These are phyloP conservation scores for Lepus timidus DNA, from an alignment of 2,113 vertebrate genomes.

Conservation along the genomic window DNA sequence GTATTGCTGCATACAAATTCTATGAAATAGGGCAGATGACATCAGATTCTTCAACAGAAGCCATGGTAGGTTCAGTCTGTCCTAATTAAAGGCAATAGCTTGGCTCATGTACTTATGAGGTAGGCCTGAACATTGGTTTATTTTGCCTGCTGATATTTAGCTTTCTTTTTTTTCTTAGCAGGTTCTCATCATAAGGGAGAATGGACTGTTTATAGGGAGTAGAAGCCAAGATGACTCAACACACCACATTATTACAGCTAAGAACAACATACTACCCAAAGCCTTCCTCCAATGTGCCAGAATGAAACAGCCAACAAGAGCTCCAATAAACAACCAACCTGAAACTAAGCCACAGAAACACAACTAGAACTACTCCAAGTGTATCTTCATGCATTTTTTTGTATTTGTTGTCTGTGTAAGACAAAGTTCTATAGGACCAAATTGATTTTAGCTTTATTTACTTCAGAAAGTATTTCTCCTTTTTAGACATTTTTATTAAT, in stretches of 20 bases:
- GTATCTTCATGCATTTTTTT: neutral
- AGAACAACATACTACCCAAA: conserved; percentile 4
- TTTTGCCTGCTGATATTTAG: conserved; percentile 39
- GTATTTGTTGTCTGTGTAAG: neutral
- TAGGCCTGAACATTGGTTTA: conserved; percentile 18
- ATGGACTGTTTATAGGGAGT: neutral
- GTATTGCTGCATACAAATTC: neutral
- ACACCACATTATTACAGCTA: conserved; percentile 19
- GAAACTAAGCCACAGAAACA: conserved; percentile 16
- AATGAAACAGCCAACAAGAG: conserved; percentile 6
- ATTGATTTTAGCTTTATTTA: conserved; percentile 43
- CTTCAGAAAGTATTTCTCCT: conserved; percentile 17
- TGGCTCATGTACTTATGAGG: conserved; percentile 31
- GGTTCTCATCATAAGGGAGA: conserved; percentile 22
- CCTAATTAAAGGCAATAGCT: neutral
- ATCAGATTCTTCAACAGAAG: neutral
- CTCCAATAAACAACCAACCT: conserved; percentile 28
- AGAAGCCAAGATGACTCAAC: conserved; percentile 50
- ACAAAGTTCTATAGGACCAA: conserved; percentile 11
- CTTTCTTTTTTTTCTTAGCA: neutral
- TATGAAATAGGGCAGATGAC: conserved; percentile 14
- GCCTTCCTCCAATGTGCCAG: neutral
- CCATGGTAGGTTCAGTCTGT: conserved; percentile 26
- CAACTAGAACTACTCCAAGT: neutral
- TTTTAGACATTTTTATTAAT: no score